Evolutionary conservation across 2,888 invertebrate genomes (phyloP), one percentile per base, ranked within the genome.

Genomic region (Lithophane ornitopus): DNA sequence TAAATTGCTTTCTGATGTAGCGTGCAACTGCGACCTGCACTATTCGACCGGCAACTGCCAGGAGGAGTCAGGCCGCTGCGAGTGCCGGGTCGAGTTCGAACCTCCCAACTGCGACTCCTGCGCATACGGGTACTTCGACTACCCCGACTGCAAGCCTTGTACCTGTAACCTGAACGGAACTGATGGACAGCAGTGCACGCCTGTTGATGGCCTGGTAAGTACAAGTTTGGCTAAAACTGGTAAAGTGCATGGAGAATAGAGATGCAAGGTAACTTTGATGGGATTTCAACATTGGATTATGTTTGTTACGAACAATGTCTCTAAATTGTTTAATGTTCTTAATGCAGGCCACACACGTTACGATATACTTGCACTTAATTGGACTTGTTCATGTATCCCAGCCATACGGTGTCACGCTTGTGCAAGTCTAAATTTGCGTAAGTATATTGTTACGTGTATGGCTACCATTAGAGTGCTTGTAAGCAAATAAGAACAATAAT

Each of bases 41-140:
- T 98, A 97, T 91, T 99, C 98, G 0, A 99, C 99, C 34, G 99
- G 99, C 19, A 99, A 99, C 92, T 99, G 99, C 92, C 98, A 98
- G 68, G 99, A 99, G 88, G 98, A 98, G 63, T 97, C 98, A 0
- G 99, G 99, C 0, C 97, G 97, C 58, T 99, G 99, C 92, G 98
- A 99, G 91, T 99, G 99, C 89, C 97, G 98, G 44, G 95, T 95
- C 2, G 98, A 99, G 90, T 99, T 97, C 94, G 97, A 97, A 71
- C 97, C 98, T 0, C 98, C 98, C 0, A 95, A 98, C 90, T 99
- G 99, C 91, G 98, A 98, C 92, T 97, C 97, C 0, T 99, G 99
- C 90, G 98, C 98, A 34, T 98, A 98, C 88, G 99, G 99, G 0
- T 99, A 99, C 95, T 99, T 98, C 92, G 99, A 98, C 84, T 99